Evolutionary conservation across 2,113 vertebrate species (phyloP), one percentile per base, ranked within the genome.

Genomic region (Procavia capensis): DNA sequence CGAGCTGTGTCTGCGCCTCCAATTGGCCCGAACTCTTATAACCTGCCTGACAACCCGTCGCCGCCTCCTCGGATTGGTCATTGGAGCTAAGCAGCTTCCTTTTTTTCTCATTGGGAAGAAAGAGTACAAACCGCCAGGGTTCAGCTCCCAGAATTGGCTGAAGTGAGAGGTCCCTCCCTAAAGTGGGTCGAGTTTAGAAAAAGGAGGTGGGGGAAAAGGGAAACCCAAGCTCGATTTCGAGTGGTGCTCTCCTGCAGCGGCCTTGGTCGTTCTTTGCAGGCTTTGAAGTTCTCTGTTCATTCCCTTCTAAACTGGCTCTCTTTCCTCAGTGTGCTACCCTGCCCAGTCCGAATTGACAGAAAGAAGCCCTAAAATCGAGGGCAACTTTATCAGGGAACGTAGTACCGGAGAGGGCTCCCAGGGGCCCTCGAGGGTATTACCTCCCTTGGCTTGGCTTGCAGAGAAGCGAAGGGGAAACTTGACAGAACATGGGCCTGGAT

Each of bases 31-130:
- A 66, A 82, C 93, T 47, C 54, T 63, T n/a, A 61, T 91, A n/a
- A 80, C 90, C 97, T 91, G 95, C 94, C 90, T 97, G 95, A 96
- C 96, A 98, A 98, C 92, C 91, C 72, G 90, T 95, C 76, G 57
- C 79, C 91, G 90, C 83, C 95, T 90, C 36, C 79, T 66, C 81
- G 39, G 89, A 98, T 97, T 98, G 98, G 98, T 24, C 88, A 50
- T 79, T 57, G 92, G 41, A 22, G 72, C 92, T 94, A 61, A 64
- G 50, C 80, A 16, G 97, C 96, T 97, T 96, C 97, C 94, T 95
- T 97, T 98, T 98, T 98, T 98, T 96, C 90, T 96, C 84, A 98
- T 98, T 98, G 98, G 98, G 78, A 94, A 95, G 91, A 94, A 95
- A 95, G 95, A 97, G 97, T 97, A 97, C 97, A 96, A 97, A 97